A percentile compares a stretch with the other conserved stretches of the same genome.
These are phyloP conservation scores for Eublepharis macularius DNA, from an alignment of 2,113 vertebrate species.

Conservation along the genomic window DNA sequence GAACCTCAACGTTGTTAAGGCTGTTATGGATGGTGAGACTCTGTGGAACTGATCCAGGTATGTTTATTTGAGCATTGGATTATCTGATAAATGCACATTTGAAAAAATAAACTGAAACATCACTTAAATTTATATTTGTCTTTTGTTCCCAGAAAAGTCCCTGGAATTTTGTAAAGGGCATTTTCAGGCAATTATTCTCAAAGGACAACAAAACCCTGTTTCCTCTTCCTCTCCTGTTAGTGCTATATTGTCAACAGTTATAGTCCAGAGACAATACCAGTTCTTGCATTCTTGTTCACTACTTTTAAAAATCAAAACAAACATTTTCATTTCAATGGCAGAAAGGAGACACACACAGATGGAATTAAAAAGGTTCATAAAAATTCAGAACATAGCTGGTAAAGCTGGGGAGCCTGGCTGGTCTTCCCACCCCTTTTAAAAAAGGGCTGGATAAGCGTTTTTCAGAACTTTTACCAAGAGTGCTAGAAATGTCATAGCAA, in stretches of 20 bases:
- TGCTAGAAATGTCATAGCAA: background rate
- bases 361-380: background rate
- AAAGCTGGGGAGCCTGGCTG: background rate
- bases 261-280: background rate
- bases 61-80: background rate
- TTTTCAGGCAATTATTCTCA: background rate
- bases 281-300: background rate
- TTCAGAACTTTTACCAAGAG: background rate
- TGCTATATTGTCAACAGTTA: background rate
- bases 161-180: background rate
- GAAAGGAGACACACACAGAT: background rate
- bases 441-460: background rate
- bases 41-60: background rate
- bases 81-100: background rate
- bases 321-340: background rate
- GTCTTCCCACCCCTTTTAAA: background rate
- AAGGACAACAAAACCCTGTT: background rate
- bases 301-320: background rate
- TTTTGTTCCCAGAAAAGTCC: background rate
- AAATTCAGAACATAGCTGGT: background rate
- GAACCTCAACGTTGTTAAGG: background rate
- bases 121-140: background rate
- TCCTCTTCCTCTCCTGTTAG: background rate
- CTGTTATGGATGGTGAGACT: background rate
- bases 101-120: too few species aligned